Evolutionary conservation across 2,113 vertebrate species (phyloP).

Genomic region (Psilopogon haemacephalus): DNA sequence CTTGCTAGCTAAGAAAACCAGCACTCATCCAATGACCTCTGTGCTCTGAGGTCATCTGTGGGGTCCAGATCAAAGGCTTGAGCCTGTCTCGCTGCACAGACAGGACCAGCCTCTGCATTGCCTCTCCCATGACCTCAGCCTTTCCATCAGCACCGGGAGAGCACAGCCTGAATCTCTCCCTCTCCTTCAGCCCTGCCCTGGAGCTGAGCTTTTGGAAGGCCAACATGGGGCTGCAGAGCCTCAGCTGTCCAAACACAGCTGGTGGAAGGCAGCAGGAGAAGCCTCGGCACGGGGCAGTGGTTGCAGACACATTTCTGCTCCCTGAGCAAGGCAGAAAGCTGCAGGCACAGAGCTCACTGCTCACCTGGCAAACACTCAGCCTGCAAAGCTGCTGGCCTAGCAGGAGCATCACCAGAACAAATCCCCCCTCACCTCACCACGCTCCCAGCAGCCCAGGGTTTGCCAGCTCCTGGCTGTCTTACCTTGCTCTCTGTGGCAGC

Average conservation of each 20-base stretch:
- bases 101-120: neutral
- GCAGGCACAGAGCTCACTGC: neutral
- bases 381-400: neutral
- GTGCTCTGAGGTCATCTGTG: neutral
- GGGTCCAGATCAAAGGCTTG: neutral
- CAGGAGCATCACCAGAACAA: neutral
- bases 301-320: neutral
- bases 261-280: neutral
- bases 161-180: neutral
- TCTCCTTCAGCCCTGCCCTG: neutral
- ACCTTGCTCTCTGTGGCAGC: constrained; percentile 81
- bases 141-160: neutral
- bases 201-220: neutral
- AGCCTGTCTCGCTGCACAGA: neutral
- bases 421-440: rapidly evolving
- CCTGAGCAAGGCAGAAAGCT: neutral
- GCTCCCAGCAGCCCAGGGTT: neutral
- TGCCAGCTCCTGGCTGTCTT: constrained; percentile 28
- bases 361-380: neutral
- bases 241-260: neutral
- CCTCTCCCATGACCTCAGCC: neutral
- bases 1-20: neutral
- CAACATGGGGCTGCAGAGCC: rapidly evolving
- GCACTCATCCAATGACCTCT: neutral
- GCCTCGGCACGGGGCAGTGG: rapidly evolving